phyloP scores from a whole-genome alignment of 2,888 invertebrate genomes.

The Lordiphosa andalusiaca region DNA sequence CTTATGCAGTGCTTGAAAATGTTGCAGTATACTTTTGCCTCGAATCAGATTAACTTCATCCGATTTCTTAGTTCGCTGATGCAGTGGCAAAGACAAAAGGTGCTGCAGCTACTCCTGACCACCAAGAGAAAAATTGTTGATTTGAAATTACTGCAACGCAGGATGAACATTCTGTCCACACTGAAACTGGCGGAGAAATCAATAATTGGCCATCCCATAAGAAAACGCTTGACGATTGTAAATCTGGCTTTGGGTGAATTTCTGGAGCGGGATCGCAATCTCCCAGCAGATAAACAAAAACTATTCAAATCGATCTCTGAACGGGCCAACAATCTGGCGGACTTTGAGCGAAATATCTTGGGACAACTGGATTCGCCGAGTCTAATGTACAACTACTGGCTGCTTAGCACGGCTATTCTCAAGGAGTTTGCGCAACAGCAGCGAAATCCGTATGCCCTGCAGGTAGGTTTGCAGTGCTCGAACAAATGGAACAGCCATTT shows the following conservation, averaged over 20 bases:
- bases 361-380: conserved; percentile 86
- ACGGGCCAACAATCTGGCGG: conserved; percentile 84
- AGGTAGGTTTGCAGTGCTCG: conserved; percentile 41
- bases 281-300: conserved; percentile 83
- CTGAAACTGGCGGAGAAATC: conserved; percentile 51
- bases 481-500: background rate
- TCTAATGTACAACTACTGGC: conserved; percentile 90
- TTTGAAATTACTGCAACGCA: conserved; percentile 51
- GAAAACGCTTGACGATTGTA: conserved; percentile 36
- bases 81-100: conserved; percentile 84
- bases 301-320: conserved; percentile 84
- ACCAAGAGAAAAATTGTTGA: conserved; percentile 50
- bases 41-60: conserved; percentile 86
- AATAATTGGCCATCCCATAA: conserved; percentile 39
- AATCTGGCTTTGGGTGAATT: conserved; percentile 63
- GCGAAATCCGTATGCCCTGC: conserved; percentile 82
- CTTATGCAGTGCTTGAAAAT: conserved; percentile 90
- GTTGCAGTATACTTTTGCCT: conserved; percentile 86
- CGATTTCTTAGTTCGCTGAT: conserved; percentile 88
- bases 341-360: conserved; percentile 82
- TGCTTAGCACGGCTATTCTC: conserved; percentile 88
- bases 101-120: conserved; percentile 39
- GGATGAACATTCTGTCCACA: conserved; percentile 47
- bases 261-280: conserved; percentile 71
- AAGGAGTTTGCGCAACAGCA: conserved; percentile 86